phyloP scores from a whole-genome alignment of 2,113 vertebrate genomes.

The Thalassarche chlororhynchos region DNA sequence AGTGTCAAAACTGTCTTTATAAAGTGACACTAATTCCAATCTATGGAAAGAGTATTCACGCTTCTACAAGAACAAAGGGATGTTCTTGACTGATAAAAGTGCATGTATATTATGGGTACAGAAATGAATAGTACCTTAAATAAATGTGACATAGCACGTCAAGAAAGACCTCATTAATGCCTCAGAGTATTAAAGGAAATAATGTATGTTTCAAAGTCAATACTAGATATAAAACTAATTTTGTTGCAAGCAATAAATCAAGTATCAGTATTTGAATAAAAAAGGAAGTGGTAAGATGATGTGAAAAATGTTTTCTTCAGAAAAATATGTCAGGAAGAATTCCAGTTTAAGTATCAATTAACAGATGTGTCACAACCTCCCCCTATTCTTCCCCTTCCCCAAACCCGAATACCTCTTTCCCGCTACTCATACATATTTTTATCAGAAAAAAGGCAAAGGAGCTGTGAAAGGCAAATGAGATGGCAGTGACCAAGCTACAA shows the following conservation, averaged over 20 bases:
- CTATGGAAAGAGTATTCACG: background rate
- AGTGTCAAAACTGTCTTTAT: background rate
- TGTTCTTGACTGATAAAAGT: conserved; percentile 22
- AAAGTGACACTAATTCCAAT: background rate
- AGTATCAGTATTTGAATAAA: background rate
- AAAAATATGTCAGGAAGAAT: background rate
- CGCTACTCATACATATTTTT: background rate
- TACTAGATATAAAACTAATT: background rate
- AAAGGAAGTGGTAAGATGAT: background rate
- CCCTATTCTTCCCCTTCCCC: background rate
- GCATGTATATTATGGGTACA: background rate
- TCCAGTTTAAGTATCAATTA: background rate
- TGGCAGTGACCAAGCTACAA: background rate
- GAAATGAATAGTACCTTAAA: background rate
- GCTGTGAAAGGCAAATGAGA: background rate
- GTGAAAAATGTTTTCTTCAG: background rate
- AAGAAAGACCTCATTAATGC: background rate
- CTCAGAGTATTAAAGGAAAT: background rate
- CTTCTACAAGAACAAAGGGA: conserved; percentile 20
- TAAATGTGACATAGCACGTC: background rate
- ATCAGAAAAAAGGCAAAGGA: background rate
- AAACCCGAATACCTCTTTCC: background rate
- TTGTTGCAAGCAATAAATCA: conserved; percentile 3
- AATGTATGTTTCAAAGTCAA: background rate
- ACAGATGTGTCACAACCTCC: background rate